A percentile compares a stretch with the other conserved stretches of the same genome.
Evolutionary conservation across 2,113 vertebrate genomes (phyloP).

Genomic region (Passerina amoena): DNA sequence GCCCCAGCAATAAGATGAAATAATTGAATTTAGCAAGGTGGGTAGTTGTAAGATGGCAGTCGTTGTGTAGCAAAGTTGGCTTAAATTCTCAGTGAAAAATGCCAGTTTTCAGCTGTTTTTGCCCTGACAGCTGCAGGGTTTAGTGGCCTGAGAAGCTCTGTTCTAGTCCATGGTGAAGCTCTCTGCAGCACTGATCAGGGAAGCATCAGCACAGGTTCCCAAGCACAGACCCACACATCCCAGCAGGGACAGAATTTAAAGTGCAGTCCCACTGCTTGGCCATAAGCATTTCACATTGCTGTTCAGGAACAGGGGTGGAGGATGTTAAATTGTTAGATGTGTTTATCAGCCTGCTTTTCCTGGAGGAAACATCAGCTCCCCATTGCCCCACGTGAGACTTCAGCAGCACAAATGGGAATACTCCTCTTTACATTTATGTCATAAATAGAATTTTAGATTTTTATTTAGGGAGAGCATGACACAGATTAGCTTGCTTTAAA

Average conservation of each 20-base stretch:
- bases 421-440: neutral
- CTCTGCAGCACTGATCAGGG: neutral
- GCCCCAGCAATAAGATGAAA: neutral
- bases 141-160: neutral
- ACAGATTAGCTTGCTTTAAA: neutral
- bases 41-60: neutral
- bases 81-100: constrained; percentile 10
- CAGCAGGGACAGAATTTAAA: neutral
- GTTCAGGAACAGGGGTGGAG: neutral
- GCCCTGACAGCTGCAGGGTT: neutral
- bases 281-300: neutral
- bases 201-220: neutral
- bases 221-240: neutral
- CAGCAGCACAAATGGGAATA: neutral
- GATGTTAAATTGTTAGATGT: neutral
- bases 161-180: neutral
- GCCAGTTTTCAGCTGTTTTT: neutral
- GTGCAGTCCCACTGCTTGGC: neutral
- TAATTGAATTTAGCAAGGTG: constrained; percentile 27
- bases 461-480: neutral
- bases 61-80: neutral
- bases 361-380: neutral
- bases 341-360: neutral
- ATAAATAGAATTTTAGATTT: neutral
- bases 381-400: neutral